Evolutionary conservation across 1,140 invertebrate species (phyloP).

Genomic region (Patella vulgata): DNA sequence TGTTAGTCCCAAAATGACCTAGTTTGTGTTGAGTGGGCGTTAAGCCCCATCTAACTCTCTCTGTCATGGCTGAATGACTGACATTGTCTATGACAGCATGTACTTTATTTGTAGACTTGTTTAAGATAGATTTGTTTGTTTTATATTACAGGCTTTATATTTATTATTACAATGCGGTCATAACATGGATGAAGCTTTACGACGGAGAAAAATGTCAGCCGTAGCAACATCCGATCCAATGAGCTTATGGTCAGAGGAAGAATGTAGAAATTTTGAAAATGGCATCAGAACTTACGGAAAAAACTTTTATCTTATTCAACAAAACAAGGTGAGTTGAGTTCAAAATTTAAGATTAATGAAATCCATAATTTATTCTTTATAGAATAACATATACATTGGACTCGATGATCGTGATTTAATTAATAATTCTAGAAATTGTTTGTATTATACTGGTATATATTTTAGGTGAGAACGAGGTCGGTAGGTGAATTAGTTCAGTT

Average conservation of each 20-base stretch:
- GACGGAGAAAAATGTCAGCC: slow-evolving; percentile 81
- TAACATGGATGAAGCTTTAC: slow-evolving; percentile 90
- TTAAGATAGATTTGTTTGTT: slow-evolving; percentile 8
- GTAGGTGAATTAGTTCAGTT: slow-evolving; percentile 97
- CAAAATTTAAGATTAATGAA: slow-evolving; percentile 2
- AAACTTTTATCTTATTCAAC: slow-evolving; percentile 94
- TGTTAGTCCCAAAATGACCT: too few species aligned
- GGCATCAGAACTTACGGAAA: slow-evolving; percentile 93
- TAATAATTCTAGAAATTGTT: background rate
- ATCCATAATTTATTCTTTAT: background rate
- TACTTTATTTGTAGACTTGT: too few species aligned
- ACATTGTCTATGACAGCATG: too few species aligned
- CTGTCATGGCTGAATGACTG: slow-evolving; percentile 1
- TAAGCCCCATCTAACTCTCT: too few species aligned
- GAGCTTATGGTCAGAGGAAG: slow-evolving; percentile 95
- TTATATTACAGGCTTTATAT: slow-evolving; percentile 80
- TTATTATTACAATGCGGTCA: slow-evolving; percentile 93
- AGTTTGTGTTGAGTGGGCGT: too few species aligned
- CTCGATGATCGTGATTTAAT: background rate
- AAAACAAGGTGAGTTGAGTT: slow-evolving; percentile 86
- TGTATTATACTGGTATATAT: slow-evolving; percentile 12
- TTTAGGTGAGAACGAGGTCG: slow-evolving; percentile 86
- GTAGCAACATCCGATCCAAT: slow-evolving; percentile 73
- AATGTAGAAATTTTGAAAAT: slow-evolving; percentile 96
- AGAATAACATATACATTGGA: background rate